Evolutionary conservation across 1,140 invertebrate genomes (phyloP), one percentile per base, ranked within the genome.

Genomic region (Papilio glaucus): DNA sequence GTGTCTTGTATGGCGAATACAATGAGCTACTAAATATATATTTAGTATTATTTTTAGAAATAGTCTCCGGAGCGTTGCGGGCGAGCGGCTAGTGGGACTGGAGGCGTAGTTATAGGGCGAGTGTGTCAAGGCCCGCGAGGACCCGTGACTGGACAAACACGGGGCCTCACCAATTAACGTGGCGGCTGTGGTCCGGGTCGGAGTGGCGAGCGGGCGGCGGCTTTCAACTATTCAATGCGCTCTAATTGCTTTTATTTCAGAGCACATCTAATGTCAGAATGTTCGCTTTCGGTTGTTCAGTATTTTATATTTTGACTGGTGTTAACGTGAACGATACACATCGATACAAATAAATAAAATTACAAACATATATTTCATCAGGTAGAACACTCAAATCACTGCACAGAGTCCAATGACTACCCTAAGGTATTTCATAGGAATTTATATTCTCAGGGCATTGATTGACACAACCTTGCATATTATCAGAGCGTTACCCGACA

Each of bases 131-230:
- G 38, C 63, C n/a, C n/a, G n/a, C n/a, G 6, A 67, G 39, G 38
- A 49, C 57, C 41, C 42, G 70, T 45, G 72, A 72, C 37, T 71
- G 75, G 60, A 75, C 79, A 83, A 85, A 85, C 78, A 83, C 72
- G 76, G 78, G 77, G 79, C 77, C 79, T 73, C 80, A 87, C 83
- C 87, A 91, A 91, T 91, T 91, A 91, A 85, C 88, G 89, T 88
- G 74, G 76, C 81, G 86, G 78, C 85, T 79, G 79, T 84, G 79
- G 80, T 82, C 80, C 79, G 61, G 80, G 80, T 83, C 81, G 80
- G 78, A 87, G 83, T 84, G 83, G 81, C 74, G 77, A 81, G 76
- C 78, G 75, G 79, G 85, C 85, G 87, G 88, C 80, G 67, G 77
- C 86, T 87, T 88, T 88, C 74, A 88, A 82, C 73, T 85, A 72